These are phyloP conservation scores for Holacanthus passer DNA, from an alignment of 2,113 vertebrate species.

Conservation along the genomic window DNA sequence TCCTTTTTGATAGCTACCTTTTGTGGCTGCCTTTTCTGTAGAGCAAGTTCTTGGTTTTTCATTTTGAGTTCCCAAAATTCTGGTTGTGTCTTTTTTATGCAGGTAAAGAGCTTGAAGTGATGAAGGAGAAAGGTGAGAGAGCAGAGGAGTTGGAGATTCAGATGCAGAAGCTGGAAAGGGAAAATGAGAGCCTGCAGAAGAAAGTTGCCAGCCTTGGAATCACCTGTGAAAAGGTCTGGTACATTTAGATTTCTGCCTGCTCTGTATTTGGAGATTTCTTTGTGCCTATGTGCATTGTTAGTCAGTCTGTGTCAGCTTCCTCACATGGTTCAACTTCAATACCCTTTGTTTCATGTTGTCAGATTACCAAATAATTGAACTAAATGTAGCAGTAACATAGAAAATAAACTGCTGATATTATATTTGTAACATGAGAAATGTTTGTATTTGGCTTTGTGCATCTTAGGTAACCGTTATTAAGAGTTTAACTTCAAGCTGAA, in stretches of 20 bases:
- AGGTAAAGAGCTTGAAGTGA: slow-evolving; percentile 92
- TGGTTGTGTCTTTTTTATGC: slow-evolving; percentile 17
- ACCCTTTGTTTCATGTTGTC: neutral
- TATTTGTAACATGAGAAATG: neutral
- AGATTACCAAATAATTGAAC: neutral
- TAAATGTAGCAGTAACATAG: neutral
- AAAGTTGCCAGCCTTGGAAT: slow-evolving; percentile 92
- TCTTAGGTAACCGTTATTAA: neutral
- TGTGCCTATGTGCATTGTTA: neutral
- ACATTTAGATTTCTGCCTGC: neutral
- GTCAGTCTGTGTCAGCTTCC: neutral
- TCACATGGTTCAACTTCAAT: neutral
- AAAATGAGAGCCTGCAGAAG: slow-evolving; percentile 95
- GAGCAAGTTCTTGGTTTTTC: neutral
- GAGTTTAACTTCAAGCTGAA: neutral
- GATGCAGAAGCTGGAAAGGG: slow-evolving; percentile 90
- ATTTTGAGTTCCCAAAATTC: neutral
- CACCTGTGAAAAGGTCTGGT: slow-evolving; percentile 91
- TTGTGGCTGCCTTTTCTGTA: neutral
- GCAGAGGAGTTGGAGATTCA: slow-evolving; percentile 93
- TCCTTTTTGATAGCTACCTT: neutral
- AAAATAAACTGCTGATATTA: neutral
- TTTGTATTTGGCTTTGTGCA: neutral
- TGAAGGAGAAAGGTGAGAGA: slow-evolving; percentile 94
- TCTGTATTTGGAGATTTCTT: neutral